Evolutionary conservation across 2,113 vertebrate species (phyloP).

Genomic region (Forbesichthys agassizii): DNA sequence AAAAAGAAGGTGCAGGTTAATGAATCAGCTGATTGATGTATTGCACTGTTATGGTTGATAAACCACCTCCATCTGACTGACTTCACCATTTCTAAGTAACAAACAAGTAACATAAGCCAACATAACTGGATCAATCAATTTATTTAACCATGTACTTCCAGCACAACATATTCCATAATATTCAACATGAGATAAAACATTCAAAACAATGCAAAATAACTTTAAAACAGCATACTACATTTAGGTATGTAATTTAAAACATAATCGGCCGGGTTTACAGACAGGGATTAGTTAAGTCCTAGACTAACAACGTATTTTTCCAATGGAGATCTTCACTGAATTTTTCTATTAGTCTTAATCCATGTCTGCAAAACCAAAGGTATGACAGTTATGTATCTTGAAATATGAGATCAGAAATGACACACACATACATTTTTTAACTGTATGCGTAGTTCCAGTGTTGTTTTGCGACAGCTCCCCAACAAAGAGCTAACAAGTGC

Average conservation of each 20-base stretch:
- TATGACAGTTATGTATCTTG: neutral
- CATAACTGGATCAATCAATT: neutral
- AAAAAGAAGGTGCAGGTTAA: neutral
- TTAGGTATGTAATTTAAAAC: slow-evolving; percentile 17
- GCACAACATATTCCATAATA: slow-evolving; percentile 14
- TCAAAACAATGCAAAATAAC: slow-evolving; percentile 4
- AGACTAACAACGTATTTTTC: too few relatives aligned
- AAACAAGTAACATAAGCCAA: too few relatives aligned
- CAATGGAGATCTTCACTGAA: too few relatives aligned
- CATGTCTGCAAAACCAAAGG: too few relatives aligned
- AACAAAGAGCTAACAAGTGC: neutral
- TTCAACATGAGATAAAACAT: slow-evolving; percentile 1
- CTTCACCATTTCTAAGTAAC: too few relatives aligned
- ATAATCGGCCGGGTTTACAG: neutral
- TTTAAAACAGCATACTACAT: neutral
- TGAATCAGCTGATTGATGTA: too few relatives aligned
- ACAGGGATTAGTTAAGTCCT: too few relatives aligned
- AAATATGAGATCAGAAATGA: slow-evolving; percentile 4
- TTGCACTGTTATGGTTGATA: too few relatives aligned
- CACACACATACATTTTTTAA: slow-evolving; percentile 2
- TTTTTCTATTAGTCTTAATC: too few relatives aligned
- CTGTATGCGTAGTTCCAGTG: slow-evolving; percentile 8
- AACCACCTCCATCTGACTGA: too few relatives aligned
- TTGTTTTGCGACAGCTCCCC: neutral
- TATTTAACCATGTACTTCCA: slow-evolving; percentile 45